Base-by-base conservation (phyloP, 2,113 vertebrate species). In the Stercorarius parasiticus region DNA sequence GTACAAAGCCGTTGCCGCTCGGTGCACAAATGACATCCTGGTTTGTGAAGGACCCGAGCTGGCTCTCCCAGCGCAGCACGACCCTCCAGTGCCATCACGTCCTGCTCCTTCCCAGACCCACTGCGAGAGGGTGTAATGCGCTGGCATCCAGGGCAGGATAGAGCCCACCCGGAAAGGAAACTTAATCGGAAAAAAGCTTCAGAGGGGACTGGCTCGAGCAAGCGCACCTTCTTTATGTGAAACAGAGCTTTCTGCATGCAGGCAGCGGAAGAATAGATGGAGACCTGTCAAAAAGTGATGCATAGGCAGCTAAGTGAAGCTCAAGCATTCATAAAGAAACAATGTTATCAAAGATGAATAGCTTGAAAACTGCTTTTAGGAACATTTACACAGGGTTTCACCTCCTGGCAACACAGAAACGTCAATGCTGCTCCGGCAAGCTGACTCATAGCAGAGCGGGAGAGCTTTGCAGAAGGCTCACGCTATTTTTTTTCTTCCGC, bases 291-390 rank as follows among this genome's bases (percentile, higher is more conserved):
- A 73, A 96, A 95, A 96, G 92, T 96, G 95, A 98, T 97, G 82
- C 95, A 97, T 94, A 95, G 90, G 86, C 94, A 96, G 95, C 96
- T 97, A 93, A 97, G 93, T 82, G 97, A 97, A 97, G 97, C 96
- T 95, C 95, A 85, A 88, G 93, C 95, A 95, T 97, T 98, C 88
- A 95, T 94, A 97, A 97, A 97, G 96, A 97, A 97, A 97, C 97
- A 97, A 98, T 93, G 95, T 96, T 97, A 97, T 97, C 96, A 94
- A 95, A 98, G 97, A 98, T 97, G 97, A 98, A 97, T 98, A 97
- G 96, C 97, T 97, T 92, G 93, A 96, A 97, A 97, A 97, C 96
- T 94, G 96, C 95, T 98, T 97, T 98, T 96, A 98, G 84, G 97
- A 97, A 97, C 97, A 96, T 97, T 98, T 97, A 96, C 89, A 96